A percentile compares a stretch with the other conserved stretches of the same genome.
Evolutionary conservation across 2,113 vertebrate species (phyloP).

Genomic region (Crotalus helleri): DNA sequence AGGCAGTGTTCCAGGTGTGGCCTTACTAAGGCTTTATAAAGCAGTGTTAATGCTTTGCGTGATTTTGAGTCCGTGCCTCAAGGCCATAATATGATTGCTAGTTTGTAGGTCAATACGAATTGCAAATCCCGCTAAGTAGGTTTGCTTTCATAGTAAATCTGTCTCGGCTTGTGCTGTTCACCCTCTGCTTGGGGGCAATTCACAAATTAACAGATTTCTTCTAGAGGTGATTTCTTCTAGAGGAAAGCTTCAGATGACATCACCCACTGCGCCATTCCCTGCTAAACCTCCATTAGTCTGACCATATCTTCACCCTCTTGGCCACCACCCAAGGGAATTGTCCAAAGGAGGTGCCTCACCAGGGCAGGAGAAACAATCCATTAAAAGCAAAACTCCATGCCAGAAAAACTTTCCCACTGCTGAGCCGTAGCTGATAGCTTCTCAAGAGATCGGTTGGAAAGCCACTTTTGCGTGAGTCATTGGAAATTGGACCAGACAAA

Average conservation of each 20-base stretch:
- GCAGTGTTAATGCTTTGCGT: no score
- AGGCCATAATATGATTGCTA: no score
- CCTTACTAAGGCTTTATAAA: no score
- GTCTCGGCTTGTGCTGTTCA: neutral
- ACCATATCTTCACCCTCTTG: neutral
- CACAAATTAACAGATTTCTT: neutral
- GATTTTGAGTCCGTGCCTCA: no score
- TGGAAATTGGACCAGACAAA: conserved; percentile 39
- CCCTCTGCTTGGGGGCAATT: neutral
- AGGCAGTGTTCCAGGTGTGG: no score
- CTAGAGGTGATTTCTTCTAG: no score
- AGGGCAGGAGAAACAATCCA: neutral
- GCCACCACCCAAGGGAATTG: neutral
- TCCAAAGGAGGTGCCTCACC: neutral
- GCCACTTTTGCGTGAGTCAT: conserved; percentile 31
- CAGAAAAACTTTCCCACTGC: conserved; percentile 7
- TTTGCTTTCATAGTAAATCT: no score
- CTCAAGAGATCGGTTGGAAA: conserved; percentile 21
- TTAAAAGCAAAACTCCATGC: neutral
- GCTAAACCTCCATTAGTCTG: neutral
- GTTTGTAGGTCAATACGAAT: no score
- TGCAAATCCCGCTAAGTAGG: no score
- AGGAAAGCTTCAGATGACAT: neutral
- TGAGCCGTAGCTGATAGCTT: neutral
- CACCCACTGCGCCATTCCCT: neutral